Conservation (phyloP, 2,797 vertebrate species). For the Onychomys torridus region DNA sequence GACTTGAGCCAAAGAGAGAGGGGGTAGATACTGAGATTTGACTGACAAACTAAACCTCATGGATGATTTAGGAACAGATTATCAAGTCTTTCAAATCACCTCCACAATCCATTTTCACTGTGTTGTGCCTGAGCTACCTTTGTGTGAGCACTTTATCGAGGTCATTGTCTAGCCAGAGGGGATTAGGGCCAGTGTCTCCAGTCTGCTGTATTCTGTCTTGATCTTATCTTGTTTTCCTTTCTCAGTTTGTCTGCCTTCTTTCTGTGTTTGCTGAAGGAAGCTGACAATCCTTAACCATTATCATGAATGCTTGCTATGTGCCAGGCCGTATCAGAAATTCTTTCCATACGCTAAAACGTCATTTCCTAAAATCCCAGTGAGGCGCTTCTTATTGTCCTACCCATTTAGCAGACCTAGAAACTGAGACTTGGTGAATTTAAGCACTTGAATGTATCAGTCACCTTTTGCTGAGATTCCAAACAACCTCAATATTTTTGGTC, state of each 20-base stretch:
- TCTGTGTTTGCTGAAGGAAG: slow-evolving; percentile 22
- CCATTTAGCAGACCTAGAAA: slow-evolving; percentile 15
- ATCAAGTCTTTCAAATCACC: background rate
- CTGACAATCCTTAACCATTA: background rate
- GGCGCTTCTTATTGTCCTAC: background rate
- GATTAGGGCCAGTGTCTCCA: background rate
- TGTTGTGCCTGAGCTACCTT: background rate
- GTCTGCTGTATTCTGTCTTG: slow-evolving; percentile 3
- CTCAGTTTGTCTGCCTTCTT: slow-evolving; percentile 29
- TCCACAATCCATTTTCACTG: background rate
- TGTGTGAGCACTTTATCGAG: background rate
- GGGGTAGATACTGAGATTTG: background rate
- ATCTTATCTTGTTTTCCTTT: slow-evolving; percentile 61
- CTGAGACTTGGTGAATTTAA: background rate
- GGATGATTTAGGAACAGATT: slow-evolving; percentile 44
- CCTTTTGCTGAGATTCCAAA: slow-evolving; percentile 29
- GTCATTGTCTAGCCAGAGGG: background rate
- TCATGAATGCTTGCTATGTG: background rate
- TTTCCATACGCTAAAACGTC: slow-evolving; percentile 9
- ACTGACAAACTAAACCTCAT: background rate
- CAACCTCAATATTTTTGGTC: background rate
- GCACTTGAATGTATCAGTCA: background rate
- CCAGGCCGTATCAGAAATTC: background rate
- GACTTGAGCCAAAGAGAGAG: background rate
- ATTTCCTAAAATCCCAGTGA: background rate